Evolutionary conservation across 2,888 invertebrate species (phyloP), one percentile per base, ranked within the genome.

Genomic region (Apodemia mormo): DNA sequence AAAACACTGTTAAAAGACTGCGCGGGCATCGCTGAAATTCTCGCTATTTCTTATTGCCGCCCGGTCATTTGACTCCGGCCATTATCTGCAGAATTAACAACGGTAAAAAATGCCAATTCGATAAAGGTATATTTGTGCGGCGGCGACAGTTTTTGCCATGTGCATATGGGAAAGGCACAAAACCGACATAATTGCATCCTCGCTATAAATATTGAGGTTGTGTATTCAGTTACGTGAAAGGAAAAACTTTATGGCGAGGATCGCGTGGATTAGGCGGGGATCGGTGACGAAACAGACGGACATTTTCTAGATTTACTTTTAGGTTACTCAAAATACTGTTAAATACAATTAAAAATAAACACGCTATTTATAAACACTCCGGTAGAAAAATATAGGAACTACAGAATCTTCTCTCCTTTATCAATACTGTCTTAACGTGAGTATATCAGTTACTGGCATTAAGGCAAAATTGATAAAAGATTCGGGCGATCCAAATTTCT

Each of bases 21-120:
- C 86, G 88, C 91, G 82, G 82, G 82, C 92, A 92, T 92, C 87
- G 89, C 90, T 91, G 84, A 88, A 89, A 93, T 92, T 92, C 92
- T 88, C 86, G 82, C 85, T 78, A 86, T 86, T 91, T 92, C 92
- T 93, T 93, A 87, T 84, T 77, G 82, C 84, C 83, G 82, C 84
- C 82, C 86, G 83, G 86, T 92, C 92, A 93, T 92, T 92, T 93
- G 90, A 92, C 92, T 91, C 85, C 84, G 80, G 80, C 92, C 92
- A 92, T 92, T 92, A 92, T 91, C 90, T 87, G 86, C 80, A 87
- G 91, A 92, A 93, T 93, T 92, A 92, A 90, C 87, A 85, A 83
- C 86, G 81, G 81, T 83, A 86, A 89, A 91, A 92, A 92, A 89
- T 86, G 80, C 83, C 84, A 81, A 84, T 88, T 86, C 86, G 87